Evolutionary conservation across 2,113 vertebrate genomes (phyloP).

Genomic region (Amphiprion ocellaris): DNA sequence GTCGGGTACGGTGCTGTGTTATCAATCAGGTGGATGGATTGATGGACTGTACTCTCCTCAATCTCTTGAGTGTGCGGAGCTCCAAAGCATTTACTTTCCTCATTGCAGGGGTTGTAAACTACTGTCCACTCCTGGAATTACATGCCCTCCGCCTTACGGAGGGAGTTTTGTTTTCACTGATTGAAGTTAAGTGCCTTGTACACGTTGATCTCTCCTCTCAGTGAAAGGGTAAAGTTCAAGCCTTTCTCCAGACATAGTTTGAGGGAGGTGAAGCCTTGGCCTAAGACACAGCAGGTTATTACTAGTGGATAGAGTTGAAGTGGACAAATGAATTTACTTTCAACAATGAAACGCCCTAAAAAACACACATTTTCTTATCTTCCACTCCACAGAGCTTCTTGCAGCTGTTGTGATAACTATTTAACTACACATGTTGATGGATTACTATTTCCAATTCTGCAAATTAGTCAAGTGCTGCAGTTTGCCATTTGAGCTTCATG

Average conservation of each 20-base stretch:
- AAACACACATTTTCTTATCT: no score
- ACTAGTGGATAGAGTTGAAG: no score
- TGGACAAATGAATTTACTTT: no score
- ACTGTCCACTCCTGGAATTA: constrained; percentile 11
- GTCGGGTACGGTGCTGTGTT: constrained; percentile 26
- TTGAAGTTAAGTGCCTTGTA: constrained; percentile 35
- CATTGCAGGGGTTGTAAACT: constrained; percentile 21
- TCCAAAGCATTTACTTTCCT: constrained; percentile 16
- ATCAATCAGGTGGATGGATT: constrained; percentile 43
- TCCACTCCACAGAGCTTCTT: not conserved
- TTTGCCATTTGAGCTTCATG: constrained; percentile 37
- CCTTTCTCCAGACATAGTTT: not conserved
- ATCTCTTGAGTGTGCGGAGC: constrained; percentile 17
- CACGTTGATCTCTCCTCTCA: constrained; percentile 35
- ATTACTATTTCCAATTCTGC: constrained; percentile 56
- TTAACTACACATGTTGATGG: constrained; percentile 44
- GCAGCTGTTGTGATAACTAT: constrained; percentile 14
- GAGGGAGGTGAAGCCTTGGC: constrained; percentile 22
- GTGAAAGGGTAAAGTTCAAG: constrained; percentile 53
- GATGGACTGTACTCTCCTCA: constrained; percentile 31
- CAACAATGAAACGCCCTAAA: no score
- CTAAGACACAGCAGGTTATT: not conserved
- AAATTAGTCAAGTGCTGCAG: constrained; percentile 63
- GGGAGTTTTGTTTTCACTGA: constrained; percentile 11
- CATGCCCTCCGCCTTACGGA: not conserved